These are phyloP conservation scores for Margaritifera margaritifera DNA, from an alignment of 2,888 invertebrate genomes.

Conservation along the genomic window DNA sequence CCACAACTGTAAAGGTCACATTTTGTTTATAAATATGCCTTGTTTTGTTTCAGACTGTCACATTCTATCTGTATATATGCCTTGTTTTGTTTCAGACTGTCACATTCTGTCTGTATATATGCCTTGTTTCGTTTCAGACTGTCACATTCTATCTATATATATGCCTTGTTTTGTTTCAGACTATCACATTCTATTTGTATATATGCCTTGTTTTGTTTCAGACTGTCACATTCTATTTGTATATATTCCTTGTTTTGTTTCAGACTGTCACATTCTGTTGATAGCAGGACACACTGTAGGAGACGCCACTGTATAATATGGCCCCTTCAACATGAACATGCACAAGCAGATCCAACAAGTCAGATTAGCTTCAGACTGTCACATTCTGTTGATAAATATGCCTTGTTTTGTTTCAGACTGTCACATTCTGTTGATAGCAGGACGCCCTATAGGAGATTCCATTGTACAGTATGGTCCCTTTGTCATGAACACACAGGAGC, in stretches of 20 bases:
- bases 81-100: too few species aligned
- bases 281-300: conserved; percentile 44
- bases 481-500: conserved; percentile 62
- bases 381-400: background rate
- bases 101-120: too few species aligned
- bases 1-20: too few species aligned
- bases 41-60: background rate
- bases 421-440: conserved; percentile 50
- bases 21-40: too few species aligned
- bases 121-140: too few species aligned
- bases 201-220: too few species aligned
- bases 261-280: too few species aligned
- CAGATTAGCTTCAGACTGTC: background rate
- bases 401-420: conserved; percentile 39
- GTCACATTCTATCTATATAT: too few species aligned
- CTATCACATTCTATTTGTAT: background rate
- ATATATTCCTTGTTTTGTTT: too few species aligned
- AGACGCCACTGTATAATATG: conserved; percentile 57
- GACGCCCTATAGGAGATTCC: conserved; percentile 58
- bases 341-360: conserved; percentile 60
- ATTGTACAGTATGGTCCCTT: conserved; percentile 61
- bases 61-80: too few species aligned
- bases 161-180: background rate
- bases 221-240: too few species aligned
- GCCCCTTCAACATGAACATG: conserved; percentile 65